Conservation (phyloP, 2,888 invertebrate species). For the Cyclophora punctaria region DNA sequence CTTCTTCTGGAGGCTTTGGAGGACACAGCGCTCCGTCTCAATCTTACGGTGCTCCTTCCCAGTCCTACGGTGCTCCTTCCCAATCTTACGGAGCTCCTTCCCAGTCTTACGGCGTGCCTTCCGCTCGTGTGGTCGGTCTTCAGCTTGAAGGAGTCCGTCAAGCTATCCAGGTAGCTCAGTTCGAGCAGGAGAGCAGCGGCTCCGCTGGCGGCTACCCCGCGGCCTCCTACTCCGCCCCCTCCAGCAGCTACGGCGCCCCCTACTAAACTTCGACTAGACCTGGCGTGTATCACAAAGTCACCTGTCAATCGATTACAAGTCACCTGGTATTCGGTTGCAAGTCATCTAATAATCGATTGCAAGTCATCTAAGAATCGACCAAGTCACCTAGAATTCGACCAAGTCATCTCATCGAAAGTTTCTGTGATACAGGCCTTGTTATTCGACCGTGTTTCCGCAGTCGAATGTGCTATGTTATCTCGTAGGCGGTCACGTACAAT, state of each 20-base stretch:
- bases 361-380: no score
- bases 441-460: conserved; percentile 48
- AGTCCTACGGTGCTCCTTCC: conserved; percentile 78
- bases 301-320: no score
- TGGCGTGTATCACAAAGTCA: conserved; percentile 23
- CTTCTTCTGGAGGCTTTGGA: conserved; percentile 66
- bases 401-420: no score
- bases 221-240: conserved; percentile 76
- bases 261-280: conserved; percentile 48
- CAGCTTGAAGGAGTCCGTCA: conserved; percentile 90
- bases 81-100: conserved; percentile 79
- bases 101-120: conserved; percentile 60
- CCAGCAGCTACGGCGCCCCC: conserved; percentile 82
- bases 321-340: no score
- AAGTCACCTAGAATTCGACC: conserved; percentile 24
- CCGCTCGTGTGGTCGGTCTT: conserved; percentile 84
- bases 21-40: conserved; percentile 56
- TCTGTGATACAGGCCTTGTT: conserved; percentile 23
- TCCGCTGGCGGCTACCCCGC: conserved; percentile 73
- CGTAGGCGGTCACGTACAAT: conserved; percentile 64
- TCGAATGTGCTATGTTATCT: conserved; percentile 53
- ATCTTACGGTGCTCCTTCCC: conserved; percentile 76
- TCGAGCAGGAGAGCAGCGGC: conserved; percentile 77
- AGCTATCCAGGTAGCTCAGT: conserved; percentile 91
- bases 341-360: no score